phyloP scores from a whole-genome alignment of 2,888 invertebrate species.

The Diachrysia chrysitis region DNA sequence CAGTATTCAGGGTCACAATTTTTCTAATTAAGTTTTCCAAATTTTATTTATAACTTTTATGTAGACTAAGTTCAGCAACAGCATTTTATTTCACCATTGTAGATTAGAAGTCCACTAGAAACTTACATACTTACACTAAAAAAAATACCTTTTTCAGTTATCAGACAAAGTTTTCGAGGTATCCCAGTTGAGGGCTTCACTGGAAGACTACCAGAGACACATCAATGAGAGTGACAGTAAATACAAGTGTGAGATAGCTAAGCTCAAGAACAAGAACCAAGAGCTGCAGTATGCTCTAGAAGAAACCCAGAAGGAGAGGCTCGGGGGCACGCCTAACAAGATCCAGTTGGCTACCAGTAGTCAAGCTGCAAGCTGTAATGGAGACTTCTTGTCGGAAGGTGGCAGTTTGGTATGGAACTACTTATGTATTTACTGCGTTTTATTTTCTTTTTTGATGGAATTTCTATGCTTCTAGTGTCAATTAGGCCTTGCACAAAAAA shows the following conservation, averaged over 20 bases:
- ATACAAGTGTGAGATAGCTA: slow-evolving; percentile 89
- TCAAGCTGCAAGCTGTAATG: slow-evolving; percentile 85
- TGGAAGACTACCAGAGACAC: slow-evolving; percentile 92
- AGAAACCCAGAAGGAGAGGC: slow-evolving; percentile 82
- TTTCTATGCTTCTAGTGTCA: background rate
- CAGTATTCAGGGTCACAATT: too few relatives aligned
- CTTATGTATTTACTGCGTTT: background rate
- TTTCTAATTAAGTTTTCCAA: too few relatives aligned
- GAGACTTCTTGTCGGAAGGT: slow-evolving; percentile 88
- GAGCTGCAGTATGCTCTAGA: slow-evolving; percentile 84
- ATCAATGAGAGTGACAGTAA: slow-evolving; percentile 90
- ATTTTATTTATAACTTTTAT: too few relatives aligned
- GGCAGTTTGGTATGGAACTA: slow-evolving; percentile 88
- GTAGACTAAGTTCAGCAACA: too few relatives aligned
- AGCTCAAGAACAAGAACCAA: slow-evolving; percentile 88
- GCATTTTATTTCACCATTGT: too few relatives aligned
- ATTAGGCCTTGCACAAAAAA: too few relatives aligned
- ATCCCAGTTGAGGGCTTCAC: slow-evolving; percentile 90
- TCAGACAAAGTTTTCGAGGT: slow-evolving; percentile 94
- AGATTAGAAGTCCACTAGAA: too few relatives aligned
- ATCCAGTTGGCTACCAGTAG: slow-evolving; percentile 77
- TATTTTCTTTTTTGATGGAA: background rate
- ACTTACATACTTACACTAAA: too few relatives aligned
- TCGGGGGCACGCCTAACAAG: slow-evolving; percentile 76
- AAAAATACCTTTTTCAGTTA: too few relatives aligned